Conservation (phyloP, 2,797 vertebrate genomes). For the Numenius phaeopus region DNA sequence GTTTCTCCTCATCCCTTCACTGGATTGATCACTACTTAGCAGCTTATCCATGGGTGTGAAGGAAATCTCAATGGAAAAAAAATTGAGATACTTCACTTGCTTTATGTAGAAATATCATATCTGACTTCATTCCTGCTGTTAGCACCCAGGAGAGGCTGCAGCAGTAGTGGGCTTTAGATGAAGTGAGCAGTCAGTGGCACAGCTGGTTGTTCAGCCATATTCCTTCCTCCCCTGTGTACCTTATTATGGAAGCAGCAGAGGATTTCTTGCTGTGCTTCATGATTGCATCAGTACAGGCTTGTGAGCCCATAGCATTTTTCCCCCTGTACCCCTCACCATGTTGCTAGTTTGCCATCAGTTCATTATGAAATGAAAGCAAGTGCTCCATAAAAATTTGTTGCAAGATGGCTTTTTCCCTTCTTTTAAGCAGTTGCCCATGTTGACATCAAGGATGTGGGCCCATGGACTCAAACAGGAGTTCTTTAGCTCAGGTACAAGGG, state of each 20-base stretch:
- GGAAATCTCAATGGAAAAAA: background rate
- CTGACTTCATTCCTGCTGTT: background rate
- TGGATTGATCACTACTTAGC: background rate
- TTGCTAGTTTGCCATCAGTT: background rate
- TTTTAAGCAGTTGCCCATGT: background rate
- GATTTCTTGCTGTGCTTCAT: background rate
- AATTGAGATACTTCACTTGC: background rate
- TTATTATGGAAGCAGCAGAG: background rate
- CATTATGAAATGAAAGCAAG: background rate
- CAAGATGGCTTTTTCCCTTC: background rate
- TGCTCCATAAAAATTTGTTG: background rate
- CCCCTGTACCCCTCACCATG: rapidly evolving
- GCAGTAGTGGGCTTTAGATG: background rate
- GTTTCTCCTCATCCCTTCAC: background rate
- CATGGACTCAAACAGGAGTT: background rate
- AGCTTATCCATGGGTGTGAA: background rate
- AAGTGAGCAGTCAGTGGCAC: background rate
- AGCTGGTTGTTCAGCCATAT: background rate
- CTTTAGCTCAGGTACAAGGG: background rate
- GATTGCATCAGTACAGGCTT: background rate
- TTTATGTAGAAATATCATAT: background rate
- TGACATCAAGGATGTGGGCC: background rate
- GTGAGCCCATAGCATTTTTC: background rate
- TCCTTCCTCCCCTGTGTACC: background rate
- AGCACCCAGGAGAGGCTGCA: background rate